Percentiles rank a stretch among this genome's conserved stretches.
phyloP scores from a whole-genome alignment of 2,888 invertebrate species.

The Stegophylla sp. region DNA sequence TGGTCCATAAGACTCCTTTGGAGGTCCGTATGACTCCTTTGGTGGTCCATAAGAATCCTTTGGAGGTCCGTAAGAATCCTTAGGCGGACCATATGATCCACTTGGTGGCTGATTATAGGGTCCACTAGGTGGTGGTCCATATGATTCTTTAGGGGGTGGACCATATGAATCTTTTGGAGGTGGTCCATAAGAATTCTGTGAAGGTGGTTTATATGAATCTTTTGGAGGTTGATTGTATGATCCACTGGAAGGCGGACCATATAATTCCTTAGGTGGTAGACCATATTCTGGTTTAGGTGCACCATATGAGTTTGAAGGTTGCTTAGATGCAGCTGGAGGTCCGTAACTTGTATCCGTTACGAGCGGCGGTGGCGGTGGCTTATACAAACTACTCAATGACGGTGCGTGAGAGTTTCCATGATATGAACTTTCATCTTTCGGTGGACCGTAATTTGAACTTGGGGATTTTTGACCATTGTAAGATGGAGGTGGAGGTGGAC shows the following conservation, averaged over 20 bases:
- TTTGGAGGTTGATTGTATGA: conserved; percentile 66
- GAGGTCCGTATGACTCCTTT: conserved; percentile 62
- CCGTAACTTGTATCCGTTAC: conserved; percentile 65
- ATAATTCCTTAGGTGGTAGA: neutral
- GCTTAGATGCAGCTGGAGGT: conserved; percentile 66
- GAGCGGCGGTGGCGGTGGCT: conserved; percentile 62
- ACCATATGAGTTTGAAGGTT: conserved; percentile 59
- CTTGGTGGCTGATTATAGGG: conserved; percentile 63
- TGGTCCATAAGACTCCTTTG: conserved; percentile 65
- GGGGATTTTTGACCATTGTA: neutral
- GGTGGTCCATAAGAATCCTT: conserved; percentile 63
- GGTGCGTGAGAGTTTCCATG: conserved; percentile 23
- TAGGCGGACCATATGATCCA: conserved; percentile 63
- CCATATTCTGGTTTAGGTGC: conserved; percentile 60
- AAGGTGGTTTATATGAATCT: conserved; percentile 64
- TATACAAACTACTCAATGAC: conserved; percentile 46
- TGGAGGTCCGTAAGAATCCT: conserved; percentile 64
- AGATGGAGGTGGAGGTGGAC: conserved; percentile 62
- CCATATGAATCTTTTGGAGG: conserved; percentile 61
- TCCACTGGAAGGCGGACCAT: conserved; percentile 63
- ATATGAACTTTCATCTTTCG: conserved; percentile 17
- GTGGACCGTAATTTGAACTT: conserved; percentile 10
- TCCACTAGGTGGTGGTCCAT: conserved; percentile 62
- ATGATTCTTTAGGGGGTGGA: conserved; percentile 61
- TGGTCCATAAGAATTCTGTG: conserved; percentile 62